These are phyloP conservation scores for Hirudo medicinalis DNA, from an alignment of 1,140 invertebrate genomes.

Conservation along the genomic window DNA sequence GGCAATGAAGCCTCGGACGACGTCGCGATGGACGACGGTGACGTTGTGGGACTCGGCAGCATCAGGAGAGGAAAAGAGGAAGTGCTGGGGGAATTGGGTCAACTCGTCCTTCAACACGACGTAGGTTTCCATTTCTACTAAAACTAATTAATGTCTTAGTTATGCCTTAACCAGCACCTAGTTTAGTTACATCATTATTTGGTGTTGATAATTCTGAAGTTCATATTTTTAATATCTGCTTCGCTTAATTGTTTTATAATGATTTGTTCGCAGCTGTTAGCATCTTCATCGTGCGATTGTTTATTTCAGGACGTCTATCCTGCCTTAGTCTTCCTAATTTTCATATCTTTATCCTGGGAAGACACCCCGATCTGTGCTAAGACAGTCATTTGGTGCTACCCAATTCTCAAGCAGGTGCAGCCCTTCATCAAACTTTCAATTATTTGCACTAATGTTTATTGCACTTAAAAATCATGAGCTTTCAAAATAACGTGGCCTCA, in stretches of 20 bases:
- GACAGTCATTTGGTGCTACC: conserved; percentile 55
- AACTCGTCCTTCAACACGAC: neutral
- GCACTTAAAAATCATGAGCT: too few species aligned
- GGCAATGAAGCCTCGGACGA: neutral
- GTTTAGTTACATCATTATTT: too few species aligned
- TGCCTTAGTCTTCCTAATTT: conserved; percentile 35
- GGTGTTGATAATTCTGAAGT: too few species aligned
- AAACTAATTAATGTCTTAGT: too few species aligned
- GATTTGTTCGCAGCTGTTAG: neutral
- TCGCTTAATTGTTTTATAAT: neutral
- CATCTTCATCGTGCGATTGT: conserved; percentile 43
- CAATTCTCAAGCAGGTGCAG: conserved; percentile 43
- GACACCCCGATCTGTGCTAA: conserved; percentile 65
- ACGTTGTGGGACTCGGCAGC: neutral
- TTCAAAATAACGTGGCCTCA: too few species aligned
- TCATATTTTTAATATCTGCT: too few species aligned
- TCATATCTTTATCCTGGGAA: conserved; percentile 65
- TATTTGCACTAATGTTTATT: too few species aligned
- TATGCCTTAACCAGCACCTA: too few species aligned
- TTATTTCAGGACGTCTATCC: conserved; percentile 31
- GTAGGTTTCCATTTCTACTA: neutral
- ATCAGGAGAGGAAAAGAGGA: neutral
- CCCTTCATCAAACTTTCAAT: neutral
- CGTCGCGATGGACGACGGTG: neutral
- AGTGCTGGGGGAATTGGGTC: conserved; percentile 1